phyloP scores from a whole-genome alignment of 2,797 vertebrate genomes.

The Peromyscus nudipes region DNA sequence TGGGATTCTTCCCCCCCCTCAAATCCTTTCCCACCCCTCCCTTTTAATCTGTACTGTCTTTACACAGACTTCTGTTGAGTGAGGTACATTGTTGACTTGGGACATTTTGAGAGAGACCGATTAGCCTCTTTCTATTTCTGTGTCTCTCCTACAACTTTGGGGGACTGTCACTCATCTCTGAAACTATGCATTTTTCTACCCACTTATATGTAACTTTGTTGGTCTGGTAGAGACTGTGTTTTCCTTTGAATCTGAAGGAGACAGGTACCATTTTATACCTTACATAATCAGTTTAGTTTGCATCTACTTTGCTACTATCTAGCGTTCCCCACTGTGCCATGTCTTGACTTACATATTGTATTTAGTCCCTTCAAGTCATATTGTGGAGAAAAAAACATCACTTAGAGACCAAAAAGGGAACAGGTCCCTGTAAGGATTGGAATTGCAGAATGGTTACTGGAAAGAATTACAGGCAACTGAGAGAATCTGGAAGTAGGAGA shows the following conservation, averaged over 20 bases:
- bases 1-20: not conserved
- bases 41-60: not conserved
- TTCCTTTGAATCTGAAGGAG: conserved; percentile 12
- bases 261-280: not conserved
- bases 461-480: not conserved
- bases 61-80: not conserved
- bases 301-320: not conserved
- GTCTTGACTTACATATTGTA: conserved; percentile 5
- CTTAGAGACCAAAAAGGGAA: not conserved
- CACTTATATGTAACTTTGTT: not conserved
- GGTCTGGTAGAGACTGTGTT: not conserved
- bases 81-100: not conserved
- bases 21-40: not conserved
- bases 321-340: not conserved
- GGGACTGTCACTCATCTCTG: not conserved
- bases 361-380: not conserved
- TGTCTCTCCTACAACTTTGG: not conserved
- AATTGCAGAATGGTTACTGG: not conserved
- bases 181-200: not conserved
- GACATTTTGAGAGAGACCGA: conserved; percentile 3
- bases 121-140: not conserved
- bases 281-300: not conserved
- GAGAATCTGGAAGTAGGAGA: not conserved
- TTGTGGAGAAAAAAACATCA: not conserved
- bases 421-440: not conserved